A percentile compares a stretch with the other conserved stretches of the same genome.
Evolutionary conservation across 2,113 vertebrate species (phyloP).

Genomic region (Psephotus haematonotus): DNA sequence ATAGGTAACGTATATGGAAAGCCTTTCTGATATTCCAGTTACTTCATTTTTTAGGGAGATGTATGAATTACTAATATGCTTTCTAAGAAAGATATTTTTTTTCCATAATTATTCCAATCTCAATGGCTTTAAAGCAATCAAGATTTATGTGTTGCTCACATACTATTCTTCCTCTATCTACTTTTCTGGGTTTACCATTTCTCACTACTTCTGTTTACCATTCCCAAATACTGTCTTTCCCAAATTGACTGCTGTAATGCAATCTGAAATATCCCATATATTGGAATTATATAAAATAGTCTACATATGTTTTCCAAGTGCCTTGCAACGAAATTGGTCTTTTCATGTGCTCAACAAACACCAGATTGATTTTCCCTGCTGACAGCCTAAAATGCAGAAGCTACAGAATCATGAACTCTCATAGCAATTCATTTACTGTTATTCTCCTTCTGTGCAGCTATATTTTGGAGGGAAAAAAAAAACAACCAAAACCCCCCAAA

Average conservation of each 20-base stretch:
- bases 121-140: neutral
- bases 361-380: neutral
- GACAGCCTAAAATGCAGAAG: neutral
- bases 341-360: neutral
- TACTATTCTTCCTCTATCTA: neutral
- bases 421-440: neutral
- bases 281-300: neutral
- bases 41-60: neutral
- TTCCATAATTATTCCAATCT: neutral
- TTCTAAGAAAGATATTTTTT: neutral
- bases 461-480: neutral
- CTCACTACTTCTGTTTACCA: neutral
- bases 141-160: neutral
- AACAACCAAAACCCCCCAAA: no score
- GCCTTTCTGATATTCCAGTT: neutral
- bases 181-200: neutral
- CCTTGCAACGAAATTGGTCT: neutral
- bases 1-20: neutral
- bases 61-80: neutral
- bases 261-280: neutral
- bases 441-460: neutral
- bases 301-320: neutral
- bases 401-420: neutral
- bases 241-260: neutral
- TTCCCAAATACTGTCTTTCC: neutral